Base-by-base conservation (phyloP, 1,140 invertebrate genomes). In the Brachystomella parvula region DNA sequence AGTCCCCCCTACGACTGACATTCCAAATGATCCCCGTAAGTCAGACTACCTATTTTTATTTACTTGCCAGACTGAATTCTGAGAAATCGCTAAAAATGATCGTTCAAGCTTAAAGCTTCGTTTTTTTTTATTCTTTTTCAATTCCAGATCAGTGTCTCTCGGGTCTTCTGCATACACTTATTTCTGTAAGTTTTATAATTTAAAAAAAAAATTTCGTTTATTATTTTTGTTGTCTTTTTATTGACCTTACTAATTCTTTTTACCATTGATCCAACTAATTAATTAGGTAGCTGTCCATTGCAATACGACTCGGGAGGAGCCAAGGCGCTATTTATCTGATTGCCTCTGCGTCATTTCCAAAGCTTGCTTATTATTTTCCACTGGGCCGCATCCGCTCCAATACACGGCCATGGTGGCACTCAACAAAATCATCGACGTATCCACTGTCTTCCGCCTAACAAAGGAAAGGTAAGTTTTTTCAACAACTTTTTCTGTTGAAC, bases 401-500 rank as follows among this genome's bases (percentile, higher is more conserved):
- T 72, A 72, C 63, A 83, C 82, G 0, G 82, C 82, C 3, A 78
- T 85, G 70, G 79, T 81, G 57, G 81, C 81, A 56, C 79, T 85
- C 59, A 85, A 85, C 75, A 80, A 83, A 74, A 79, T 85, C 33
- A 81, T 85, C 24, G 84, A 86, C 72, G 78, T 81, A 3, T 80
- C 75, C 31, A 76, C 80, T 29, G 77, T 78, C 9, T 75, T 79
- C 61, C 73, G 75, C 26, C 75, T 80, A 47, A 71, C 76, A 9
- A 73, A 75, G 56, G 69, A 69, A 65, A 72, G 73, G 71, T 69
- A 66, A 44, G 49, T 28, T 60, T 30, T 9, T 60, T 15, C 26
- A 60, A 60, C 19, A 26, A 35, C 32, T 60, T 21, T 24, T 21
- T 24, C 21, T n/a, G n/a, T n/a, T n/a, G n/a, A n/a, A n/a, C n/a